These are phyloP conservation scores for Holacanthella duospinosa DNA, from an alignment of 2,888 invertebrate species.

Conservation along the genomic window DNA sequence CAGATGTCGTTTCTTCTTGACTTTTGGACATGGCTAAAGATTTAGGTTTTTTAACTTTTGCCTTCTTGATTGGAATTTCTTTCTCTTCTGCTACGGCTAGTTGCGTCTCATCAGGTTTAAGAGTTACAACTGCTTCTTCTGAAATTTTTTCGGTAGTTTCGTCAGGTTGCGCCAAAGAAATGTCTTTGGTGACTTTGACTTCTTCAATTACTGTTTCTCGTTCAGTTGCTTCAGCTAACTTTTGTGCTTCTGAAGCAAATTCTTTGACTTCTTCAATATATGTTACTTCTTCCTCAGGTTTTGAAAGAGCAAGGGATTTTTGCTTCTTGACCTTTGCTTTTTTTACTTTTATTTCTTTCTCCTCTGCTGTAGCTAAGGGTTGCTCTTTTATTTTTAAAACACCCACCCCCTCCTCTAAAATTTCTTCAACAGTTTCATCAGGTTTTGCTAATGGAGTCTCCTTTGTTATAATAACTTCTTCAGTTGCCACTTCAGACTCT, in stretches of 20 bases:
- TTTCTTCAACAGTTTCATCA: background rate
- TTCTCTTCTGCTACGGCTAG: background rate
- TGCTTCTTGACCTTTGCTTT: slow-evolving; percentile 6
- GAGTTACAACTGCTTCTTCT: background rate
- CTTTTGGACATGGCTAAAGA: background rate
- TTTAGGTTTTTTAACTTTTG: background rate
- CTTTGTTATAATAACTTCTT: slow-evolving; percentile 3
- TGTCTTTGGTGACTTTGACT: slow-evolving; percentile 8
- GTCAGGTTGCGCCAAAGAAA: slow-evolving; percentile 9
- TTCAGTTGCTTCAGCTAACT: slow-evolving; percentile 3
- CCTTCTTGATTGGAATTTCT: background rate
- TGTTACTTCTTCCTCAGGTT: background rate
- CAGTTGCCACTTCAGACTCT: slow-evolving; percentile 11
- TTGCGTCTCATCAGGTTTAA: background rate
- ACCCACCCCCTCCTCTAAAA: background rate
- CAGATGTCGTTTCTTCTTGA: background rate
- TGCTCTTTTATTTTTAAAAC: background rate
- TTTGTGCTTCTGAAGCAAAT: background rate
- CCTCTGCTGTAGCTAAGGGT: background rate
- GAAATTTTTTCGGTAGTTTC: background rate
- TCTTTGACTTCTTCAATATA: background rate
- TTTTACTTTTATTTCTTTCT: background rate
- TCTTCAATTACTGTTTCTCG: slow-evolving; percentile 8
- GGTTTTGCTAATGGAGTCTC: slow-evolving; percentile 13
- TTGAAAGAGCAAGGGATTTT: background rate